Percentiles rank a stretch among this genome's conserved stretches.
Evolutionary conservation across 2,113 vertebrate genomes (phyloP).

Genomic region (Lucifuga dentata): DNA sequence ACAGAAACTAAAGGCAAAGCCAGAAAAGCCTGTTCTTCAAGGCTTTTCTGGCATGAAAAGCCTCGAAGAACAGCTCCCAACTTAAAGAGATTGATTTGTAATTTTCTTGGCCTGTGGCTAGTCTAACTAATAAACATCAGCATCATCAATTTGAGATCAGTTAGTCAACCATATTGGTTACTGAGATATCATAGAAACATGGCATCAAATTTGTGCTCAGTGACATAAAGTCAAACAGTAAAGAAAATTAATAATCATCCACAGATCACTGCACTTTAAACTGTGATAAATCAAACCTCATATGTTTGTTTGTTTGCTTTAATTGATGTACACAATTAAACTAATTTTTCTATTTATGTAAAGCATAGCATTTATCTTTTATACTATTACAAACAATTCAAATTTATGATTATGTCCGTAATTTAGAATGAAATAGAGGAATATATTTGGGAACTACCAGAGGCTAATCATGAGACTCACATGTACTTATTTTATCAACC

Average conservation of each 20-base stretch:
- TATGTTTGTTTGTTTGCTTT: too few species aligned
- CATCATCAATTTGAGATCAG: neutral
- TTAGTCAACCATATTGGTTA: neutral
- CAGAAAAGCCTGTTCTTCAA: too few species aligned
- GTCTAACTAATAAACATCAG: neutral
- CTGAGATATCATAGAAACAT: neutral
- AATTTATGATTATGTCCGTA: neutral
- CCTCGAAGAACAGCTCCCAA: neutral
- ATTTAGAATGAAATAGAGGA: neutral
- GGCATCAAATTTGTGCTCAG: neutral
- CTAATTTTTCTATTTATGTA: conserved; percentile 10
- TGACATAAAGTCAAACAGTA: conserved; percentile 25
- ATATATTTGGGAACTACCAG: too few species aligned
- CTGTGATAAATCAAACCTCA: neutral
- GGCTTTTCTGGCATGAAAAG: too few species aligned
- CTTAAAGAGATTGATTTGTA: neutral
- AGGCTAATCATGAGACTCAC: conserved; percentile 6
- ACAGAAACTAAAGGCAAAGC: too few species aligned
- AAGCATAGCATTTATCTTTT: neutral
- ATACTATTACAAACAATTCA: neutral
- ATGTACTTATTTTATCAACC: conserved; percentile 18
- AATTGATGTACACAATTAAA: neutral
- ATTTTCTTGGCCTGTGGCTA: neutral
- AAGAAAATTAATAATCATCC: conserved; percentile 2
- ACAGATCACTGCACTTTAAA: too few species aligned